Conservation (phyloP, 2,113 vertebrate species). For the Anser cygnoides region DNA sequence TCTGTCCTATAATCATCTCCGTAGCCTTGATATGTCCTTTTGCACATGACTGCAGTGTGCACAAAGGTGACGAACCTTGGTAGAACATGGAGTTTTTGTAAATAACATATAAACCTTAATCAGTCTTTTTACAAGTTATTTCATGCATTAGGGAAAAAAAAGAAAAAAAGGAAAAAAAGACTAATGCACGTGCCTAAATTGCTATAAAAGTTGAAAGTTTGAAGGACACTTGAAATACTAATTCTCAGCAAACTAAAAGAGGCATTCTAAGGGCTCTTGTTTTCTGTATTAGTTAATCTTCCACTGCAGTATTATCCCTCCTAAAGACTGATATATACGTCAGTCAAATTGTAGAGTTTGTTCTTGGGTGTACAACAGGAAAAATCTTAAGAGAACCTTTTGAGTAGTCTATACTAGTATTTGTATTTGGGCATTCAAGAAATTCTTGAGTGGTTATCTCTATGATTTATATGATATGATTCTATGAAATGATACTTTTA, state of each 20-base stretch:
- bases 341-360: background rate
- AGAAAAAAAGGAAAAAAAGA: background rate
- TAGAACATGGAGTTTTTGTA: accelerated
- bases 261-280: background rate
- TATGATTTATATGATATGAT: background rate
- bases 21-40: background rate
- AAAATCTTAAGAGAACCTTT: background rate
- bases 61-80: background rate
- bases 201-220: background rate
- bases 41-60: background rate
- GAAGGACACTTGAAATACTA: background rate
- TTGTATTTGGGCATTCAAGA: background rate
- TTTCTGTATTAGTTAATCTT: background rate
- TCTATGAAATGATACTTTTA: too few species aligned
- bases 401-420: background rate
- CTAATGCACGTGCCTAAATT: background rate
- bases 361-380: background rate
- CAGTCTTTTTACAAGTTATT: background rate
- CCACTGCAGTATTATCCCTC: background rate
- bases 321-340: background rate
- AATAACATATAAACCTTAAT: background rate
- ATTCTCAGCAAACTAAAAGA: background rate
- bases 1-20: too few species aligned
- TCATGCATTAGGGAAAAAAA: background rate
- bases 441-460: background rate